Evolutionary conservation across 1,140 invertebrate species (phyloP), one percentile per base, ranked within the genome.

Genomic region (Micrasema longulum): DNA sequence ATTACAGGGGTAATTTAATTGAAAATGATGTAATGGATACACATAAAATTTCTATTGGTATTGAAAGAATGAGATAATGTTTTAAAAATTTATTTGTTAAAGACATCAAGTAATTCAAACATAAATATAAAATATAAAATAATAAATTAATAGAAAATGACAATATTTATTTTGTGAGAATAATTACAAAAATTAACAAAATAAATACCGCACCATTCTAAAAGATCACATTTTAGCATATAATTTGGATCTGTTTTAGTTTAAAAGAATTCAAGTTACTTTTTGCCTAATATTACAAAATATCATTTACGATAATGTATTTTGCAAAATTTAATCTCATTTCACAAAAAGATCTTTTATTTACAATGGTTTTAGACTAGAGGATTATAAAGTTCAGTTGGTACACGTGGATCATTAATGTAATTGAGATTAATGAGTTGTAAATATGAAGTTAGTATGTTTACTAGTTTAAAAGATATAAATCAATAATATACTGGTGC

Each of bases 311-410:
- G 5, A 45, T 14, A 45, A 16, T 45, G 43, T 45, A 45, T 45
- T 45, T 4, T 45, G 43, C 16, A 45, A 45, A 45, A 31, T 57
- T 20, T 31, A 57, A 35, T 14, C 16, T 57, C 53, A 57, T n/a
- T 31, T n/a, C 20, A 57, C 20, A 14, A 36, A 57, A 26, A 57
- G 53, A 57, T n/a, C n/a, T 57, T 57, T 16, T 1, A 57, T 57
- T 57, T 16, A 57, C 53, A 57, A 65, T 65, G 41, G 47, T 65
- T 65, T 36, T 22, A 65, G 47, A 65, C 63, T 65, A 50, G 45
- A 48, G 20, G 43, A 45, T 50, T 48, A 65, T 7, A 65, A 63
- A 47, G 43, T 50, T 47, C 43, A 65, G 63, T 65, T 43, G 47
- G 35, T 65, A 48, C 43, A 65, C 11, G 14, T 65, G 47, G 47